Evolutionary conservation across 2,888 invertebrate species (phyloP), one percentile per base, ranked within the genome.

Genomic region (Ophioninae sp.): DNA sequence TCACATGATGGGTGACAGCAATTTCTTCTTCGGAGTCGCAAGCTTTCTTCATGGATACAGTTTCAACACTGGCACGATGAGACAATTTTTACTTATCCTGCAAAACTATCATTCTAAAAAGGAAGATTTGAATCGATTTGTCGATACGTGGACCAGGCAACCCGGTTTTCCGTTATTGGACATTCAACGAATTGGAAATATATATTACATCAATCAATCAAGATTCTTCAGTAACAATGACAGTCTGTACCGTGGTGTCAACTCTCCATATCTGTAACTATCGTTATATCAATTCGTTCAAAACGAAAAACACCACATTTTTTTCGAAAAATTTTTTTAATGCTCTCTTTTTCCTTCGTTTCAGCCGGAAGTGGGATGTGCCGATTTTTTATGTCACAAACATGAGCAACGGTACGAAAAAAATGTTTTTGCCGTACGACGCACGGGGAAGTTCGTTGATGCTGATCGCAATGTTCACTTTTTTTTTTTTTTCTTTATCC

Each of bases 121-220:
- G 8, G 68, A 87, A 44, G 74, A 86, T 30, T 56, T 88, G 22
- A 65, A 61, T n/a, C 78, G 76, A 22, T 83, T 88, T 23, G 77
- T 87, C 67, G 72, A 71, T 13, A 83, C 85, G 20, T 88, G 87
- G 87, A 86, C 79, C 7, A 84, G 58, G 44, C 79, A 85, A 44
- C 77, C 88, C 2, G 88, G 88, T 73, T 87, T 86, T 79, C 88
- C 88, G 58, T 74, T 88, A 23, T 67, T 88, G 78, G 87, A 85
- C 56, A 75, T 88, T 22, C 72, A 51, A 22, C 78, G 71, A 6
- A 73, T 77, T 9, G 65, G 67, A 5, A 8, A 23, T 8, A 41
- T 58, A 8, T 85, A 85, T n/a, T 64, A 71, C 17, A 79, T 87
- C 0, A 79, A 78, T 20, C 85, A 74, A 37, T 71, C 64, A n/a